Base-by-base conservation (phyloP, 1,140 invertebrate species). In the Lepidostoma basale region DNA sequence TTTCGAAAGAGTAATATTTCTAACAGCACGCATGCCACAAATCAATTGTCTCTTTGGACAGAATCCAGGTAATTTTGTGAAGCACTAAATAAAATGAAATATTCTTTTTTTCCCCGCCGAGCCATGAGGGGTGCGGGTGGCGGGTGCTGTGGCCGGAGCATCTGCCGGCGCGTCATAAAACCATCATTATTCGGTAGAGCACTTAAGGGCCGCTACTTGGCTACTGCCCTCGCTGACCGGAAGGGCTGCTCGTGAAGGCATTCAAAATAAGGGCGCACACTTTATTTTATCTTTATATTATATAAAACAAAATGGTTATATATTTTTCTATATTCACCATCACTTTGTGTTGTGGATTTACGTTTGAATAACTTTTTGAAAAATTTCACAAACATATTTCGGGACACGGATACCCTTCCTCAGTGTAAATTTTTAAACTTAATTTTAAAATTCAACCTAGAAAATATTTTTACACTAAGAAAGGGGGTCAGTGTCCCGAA, bases 81-180 rank as follows among this genome's bases (percentile, higher is more conserved):
- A 66, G 63, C 63, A 66, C 63, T 58, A 66, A 40, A 54, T 66
- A 66, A 66, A 66, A 66, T 66, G 63, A 66, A 66, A 66, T 66
- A 66, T 66, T 16, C 14, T 23, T 49, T 64, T 64, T 63, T 64
- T 63, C 18, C n/a, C 36, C 20, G 45, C 25, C 23, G 59, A 18
- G 23, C n/a, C n/a, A n/a, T 39, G 36, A 22, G 9, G 65, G 25
- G 59, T 62, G 33, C 49, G 59, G 60, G 23, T 20, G 52, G 54
- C 9, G 33, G 16, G 30, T 14, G 30, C 14, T 30, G 30, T 22
- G 23, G 56, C 8, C 25, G 25, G 52, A 54, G 67, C 68, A 70
- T 70, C 68, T 70, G 68, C 63, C 62, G 56, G 62, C 56, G 63
- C 47, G 68, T 70, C 68, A 70, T 70, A 70, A 70, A 70, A 59